A percentile compares a stretch with the other conserved stretches of the same genome.
These are phyloP conservation scores for Coptodon rendalli DNA, from an alignment of 2,113 vertebrate genomes.

Conservation along the genomic window DNA sequence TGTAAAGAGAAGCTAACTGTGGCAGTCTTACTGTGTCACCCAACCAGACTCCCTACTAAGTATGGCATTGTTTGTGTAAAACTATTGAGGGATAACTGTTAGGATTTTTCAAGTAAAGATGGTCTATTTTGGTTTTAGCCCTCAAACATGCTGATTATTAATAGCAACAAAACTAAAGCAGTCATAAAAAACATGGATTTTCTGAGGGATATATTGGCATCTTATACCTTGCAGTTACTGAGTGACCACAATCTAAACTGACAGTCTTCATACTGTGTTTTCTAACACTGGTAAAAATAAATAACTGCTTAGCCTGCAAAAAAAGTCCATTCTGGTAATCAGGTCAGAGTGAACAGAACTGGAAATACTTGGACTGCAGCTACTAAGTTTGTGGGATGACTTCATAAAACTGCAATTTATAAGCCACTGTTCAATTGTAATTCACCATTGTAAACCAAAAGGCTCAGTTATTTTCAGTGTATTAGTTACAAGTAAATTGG, in stretches of 20 bases:
- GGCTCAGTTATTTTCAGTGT: neutral
- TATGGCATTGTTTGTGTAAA: neutral
- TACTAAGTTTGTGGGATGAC: neutral
- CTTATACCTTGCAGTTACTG: neutral
- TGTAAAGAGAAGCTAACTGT: neutral
- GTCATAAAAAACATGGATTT: neutral
- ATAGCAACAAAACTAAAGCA: neutral
- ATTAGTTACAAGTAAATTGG: neutral
- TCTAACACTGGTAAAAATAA: neutral
- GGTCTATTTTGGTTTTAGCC: neutral
- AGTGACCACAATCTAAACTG: neutral
- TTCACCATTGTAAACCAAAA: neutral
- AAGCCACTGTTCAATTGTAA: neutral
- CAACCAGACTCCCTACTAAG: neutral
- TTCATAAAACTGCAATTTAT: conserved; percentile 3
- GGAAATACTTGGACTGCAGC: neutral
- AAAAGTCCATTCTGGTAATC: neutral
- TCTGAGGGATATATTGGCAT: neutral
- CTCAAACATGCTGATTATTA: neutral
- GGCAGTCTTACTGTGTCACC: neutral
- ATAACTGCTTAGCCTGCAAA: neutral
- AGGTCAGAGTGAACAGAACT: neutral
- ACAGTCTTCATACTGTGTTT: neutral
- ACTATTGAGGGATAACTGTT: neutral
- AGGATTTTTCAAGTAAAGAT: neutral